phyloP scores from a whole-genome alignment of 2,888 invertebrate genomes.

The Nematopogon swammerdamellus region DNA sequence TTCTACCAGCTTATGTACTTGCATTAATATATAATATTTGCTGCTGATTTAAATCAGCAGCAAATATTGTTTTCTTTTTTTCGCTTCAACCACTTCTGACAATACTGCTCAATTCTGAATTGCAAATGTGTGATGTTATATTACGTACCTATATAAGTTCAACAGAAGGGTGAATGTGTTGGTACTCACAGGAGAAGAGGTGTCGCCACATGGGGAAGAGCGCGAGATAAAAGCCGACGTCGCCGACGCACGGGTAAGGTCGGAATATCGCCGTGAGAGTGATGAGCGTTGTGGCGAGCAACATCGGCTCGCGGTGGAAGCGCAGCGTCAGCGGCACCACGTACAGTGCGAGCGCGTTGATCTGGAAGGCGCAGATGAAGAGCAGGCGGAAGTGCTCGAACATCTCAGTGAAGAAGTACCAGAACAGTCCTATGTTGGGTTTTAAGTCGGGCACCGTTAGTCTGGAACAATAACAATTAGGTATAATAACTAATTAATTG shows the following conservation, averaged over 20 bases:
- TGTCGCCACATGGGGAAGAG: conserved; percentile 90
- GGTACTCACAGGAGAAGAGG: conserved; percentile 79
- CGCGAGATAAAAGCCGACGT: conserved; percentile 89
- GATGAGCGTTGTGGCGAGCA: conserved; percentile 75
- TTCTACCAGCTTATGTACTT: no score
- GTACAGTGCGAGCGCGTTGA: conserved; percentile 90
- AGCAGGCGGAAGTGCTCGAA: conserved; percentile 97
- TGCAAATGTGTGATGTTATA: no score
- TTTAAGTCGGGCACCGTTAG: conserved; percentile 89
- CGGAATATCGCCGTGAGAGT: conserved; percentile 89
- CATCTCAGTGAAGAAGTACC: conserved; percentile 99
- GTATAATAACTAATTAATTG: no score
- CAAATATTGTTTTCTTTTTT: no score
- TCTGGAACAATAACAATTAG: conserved; percentile 66
- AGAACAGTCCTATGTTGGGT: conserved; percentile 97
- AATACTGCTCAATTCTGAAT: no score
- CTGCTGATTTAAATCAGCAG: no score
- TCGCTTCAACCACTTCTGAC: no score
- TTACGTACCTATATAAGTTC: no score
- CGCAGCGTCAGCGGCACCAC: conserved; percentile 82
- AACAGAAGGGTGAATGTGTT: no score
- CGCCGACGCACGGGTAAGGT: conserved; percentile 95
- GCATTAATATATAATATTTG: no score
- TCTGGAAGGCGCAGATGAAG: conserved; percentile 95
- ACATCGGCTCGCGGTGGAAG: conserved; percentile 74